Evolutionary conservation across 2,113 vertebrate species (phyloP), one percentile per base, ranked within the genome.

Genomic region (Hippocampus comes): DNA sequence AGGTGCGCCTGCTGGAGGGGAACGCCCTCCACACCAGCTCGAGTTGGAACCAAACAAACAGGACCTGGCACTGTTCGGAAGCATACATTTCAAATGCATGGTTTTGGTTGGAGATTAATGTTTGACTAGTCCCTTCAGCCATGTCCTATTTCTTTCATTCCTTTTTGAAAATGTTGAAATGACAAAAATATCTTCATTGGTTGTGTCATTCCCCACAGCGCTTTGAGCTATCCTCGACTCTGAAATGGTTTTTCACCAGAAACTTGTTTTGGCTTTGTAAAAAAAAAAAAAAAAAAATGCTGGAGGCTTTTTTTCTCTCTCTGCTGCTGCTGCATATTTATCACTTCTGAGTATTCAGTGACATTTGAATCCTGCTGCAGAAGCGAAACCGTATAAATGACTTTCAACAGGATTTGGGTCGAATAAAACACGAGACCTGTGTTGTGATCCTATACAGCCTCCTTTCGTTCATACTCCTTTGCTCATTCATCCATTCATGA

Each of bases 401-500:
- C 63, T 77, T 68, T 76, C 67, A 61, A 75, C 60, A 53, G 57
- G 60, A 20, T 61, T 30, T 38, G 59, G 59, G 7, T 30, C 2
- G 27, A 61, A 9, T 34, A 20, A 12, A 61, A 18, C 38, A 43
- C 68, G 56, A 1, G 34, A 63, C 38, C 70, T 61, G 34, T 55
- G 21, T n/a, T 55, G 2, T 63, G 56, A 49, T 23, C 23, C 49
- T 27, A 67, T 30, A 15, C 20, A 43, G n/a, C 70, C 56, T 30
- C 65, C 51, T 55, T 78, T 53, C 67, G 64, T 79, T 64, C 72
- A 43, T 74, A 53, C 9, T 1, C 30, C 34, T 38, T 38, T 38
- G 34, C 55, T 71, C 4, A 0, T 51, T 72, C 68, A 46, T 63
- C 78, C 83, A 84, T 82, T 88, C 84, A 85, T 69, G 41, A 53